Evolutionary conservation across 2,113 vertebrate species (phyloP), one percentile per base, ranked within the genome.

Genomic region (Marmota flaviventris): DNA sequence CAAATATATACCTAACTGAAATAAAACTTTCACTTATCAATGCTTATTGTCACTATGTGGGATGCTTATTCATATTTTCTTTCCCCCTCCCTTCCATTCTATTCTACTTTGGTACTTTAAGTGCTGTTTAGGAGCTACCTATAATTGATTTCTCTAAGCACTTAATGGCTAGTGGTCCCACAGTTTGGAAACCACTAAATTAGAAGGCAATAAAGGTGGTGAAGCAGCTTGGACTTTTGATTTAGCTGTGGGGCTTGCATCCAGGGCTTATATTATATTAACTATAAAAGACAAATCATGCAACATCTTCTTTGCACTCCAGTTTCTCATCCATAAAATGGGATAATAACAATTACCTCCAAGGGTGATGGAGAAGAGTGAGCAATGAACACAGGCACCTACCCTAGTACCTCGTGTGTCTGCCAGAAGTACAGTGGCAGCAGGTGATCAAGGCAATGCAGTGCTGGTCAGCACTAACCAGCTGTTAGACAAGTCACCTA

Each of bases 101-200:
- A 2, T 42, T 82, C 27, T 67, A 13, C 2, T 58, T 11, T 34
- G 27, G 3, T 61, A 61, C 85, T 56, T 86, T 78, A 89, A 92
- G 27, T 76, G 20, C 20, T 83, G 7, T 34, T 39, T 95, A 48
- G 69, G 42, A 58, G 8, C 34, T 8, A 61, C 29, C 82, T 45
- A 89, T 34, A 78, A 51, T 34, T 87, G 42, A 76, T 8, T 51
- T 84, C 29, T 70, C 51, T 84, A 3, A 39, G 29, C 1, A 67
- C 4, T 2, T 45, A 29, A 25, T 29, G 29, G 24, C 8, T 34
- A 72, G 34, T 37, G 51, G 58, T 58, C 56, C 39, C 39, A 20
- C 24, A 73, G 45, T 77, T 61, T 78, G 79, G 78, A 95, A 91
- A 78, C 88, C 75, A 89, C 27, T 29, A n/a, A 83, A 14, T 17